Evolutionary conservation across 37 sponge, comb jelly and placozoan species (phyloP), one percentile per base, ranked within the genome.

Genomic region (Spongilla lacustris): DNA sequence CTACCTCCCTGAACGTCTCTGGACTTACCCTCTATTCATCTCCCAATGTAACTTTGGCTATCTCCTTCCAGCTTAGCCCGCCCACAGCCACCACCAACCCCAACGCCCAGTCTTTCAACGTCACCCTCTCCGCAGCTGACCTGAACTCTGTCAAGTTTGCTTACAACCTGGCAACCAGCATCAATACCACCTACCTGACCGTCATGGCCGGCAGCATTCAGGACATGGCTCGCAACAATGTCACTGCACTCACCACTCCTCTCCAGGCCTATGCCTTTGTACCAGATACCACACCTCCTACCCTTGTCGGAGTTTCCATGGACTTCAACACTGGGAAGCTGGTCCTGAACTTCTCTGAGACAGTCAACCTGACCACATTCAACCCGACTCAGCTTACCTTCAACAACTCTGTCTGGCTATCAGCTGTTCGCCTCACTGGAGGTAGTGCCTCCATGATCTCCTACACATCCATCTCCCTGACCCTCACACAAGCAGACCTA

Each of bases 81-180:
- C 26, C 80, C 23, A 91, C 71, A 69, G 87, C 76, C 0, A 91
- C 91, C 22, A 35, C 31, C 35, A 81, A 79, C 30, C 66, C 3
- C 32, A 90, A 85, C 58, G 74, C 66, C n/a, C 84, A 87, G 29
- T 50, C 81, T 19, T 68, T 94, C 69, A 94, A 84, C 77, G 36
- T 96, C 68, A 76, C 83, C 9, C 29, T 96, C 28, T 90, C 91
- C 1, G 81, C 70, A 21, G 91, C 75, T 4, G 94, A 96, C 36
- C 87, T 93, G 32, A 93, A 96, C 85, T 76, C 84, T 46, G 77
- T 96, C 70, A 96, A 96, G 66, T 84, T 82, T 24, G 81, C 88
- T 35, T 78, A 34, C 36, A 58, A 78, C 23, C 84, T 96, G 25
- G 91, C 91, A 19, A 85, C 82, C 0, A 80, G 83, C 68, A 41